Evolutionary conservation across 1,140 invertebrate species (phyloP).

Genomic region (Drosophila insularis): DNA sequence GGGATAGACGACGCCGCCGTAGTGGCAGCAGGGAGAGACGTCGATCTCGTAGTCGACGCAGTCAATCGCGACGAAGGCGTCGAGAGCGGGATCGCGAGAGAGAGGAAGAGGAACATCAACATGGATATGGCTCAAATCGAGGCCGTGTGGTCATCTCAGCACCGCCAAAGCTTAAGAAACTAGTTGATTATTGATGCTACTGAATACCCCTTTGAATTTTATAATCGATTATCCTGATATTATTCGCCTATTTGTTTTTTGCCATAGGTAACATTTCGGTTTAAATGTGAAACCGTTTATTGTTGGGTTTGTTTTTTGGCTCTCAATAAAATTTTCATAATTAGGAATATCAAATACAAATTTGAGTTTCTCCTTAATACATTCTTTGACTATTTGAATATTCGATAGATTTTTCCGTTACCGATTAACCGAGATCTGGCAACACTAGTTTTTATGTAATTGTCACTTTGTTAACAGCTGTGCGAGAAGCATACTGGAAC

Average conservation of each 20-base stretch:
- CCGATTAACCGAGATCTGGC: not conserved
- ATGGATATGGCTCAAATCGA: conserved; percentile 43
- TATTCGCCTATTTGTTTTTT: conserved; percentile 52
- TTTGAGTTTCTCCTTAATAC: not conserved
- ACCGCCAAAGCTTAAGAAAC: conserved; percentile 78
- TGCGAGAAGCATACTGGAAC: conserved; percentile 35
- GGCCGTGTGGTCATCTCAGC: conserved; percentile 76
- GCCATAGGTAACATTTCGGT: conserved; percentile 49
- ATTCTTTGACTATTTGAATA: not conserved
- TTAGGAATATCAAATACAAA: not conserved
- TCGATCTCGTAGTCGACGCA: conserved; percentile 50
- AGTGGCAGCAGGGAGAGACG: conserved; percentile 62
- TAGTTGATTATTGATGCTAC: conserved; percentile 72
- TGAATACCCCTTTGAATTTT: not conserved
- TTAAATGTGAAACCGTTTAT: conserved; percentile 33
- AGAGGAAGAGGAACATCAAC: conserved; percentile 21
- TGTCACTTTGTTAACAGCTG: conserved; percentile 56
- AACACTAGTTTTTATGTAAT: conserved; percentile 60
- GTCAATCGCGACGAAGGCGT: conserved; percentile 56
- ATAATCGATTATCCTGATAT: conserved; percentile 30
- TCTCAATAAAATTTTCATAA: conserved; percentile 37
- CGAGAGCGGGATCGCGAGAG: not conserved
- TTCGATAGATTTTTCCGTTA: not conserved
- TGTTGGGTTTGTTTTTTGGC: conserved; percentile 52
- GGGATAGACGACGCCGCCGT: conserved; percentile 48